Evolutionary conservation across 2,113 vertebrate genomes (phyloP), one percentile per base, ranked within the genome.

Genomic region (Elachura formosa): DNA sequence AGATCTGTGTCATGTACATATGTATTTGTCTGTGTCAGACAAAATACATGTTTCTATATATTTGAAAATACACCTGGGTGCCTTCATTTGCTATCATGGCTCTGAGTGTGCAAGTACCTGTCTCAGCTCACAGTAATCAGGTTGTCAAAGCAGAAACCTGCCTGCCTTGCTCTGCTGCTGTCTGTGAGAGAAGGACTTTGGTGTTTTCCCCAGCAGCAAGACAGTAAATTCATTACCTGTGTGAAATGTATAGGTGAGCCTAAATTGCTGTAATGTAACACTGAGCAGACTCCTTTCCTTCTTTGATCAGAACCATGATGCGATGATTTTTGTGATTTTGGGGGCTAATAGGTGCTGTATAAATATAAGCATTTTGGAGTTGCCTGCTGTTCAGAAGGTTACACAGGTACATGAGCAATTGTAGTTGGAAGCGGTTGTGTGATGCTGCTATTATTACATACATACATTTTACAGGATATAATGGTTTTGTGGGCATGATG

Each of bases 381-480:
- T 63, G n/a, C 31, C 8, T n/a, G 9, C 11, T 62, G 12, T 26
- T 58, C 26, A 5, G 33, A 25, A 28, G 10, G 34, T 21, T 31
- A 8, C 4, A 29, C 34, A 77, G 54, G 4, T 34, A 7, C 2
- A 3, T 21, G 58, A 59, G 28, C 28, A 49, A 43, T 29, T 15
- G 69, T 13, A 34, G 49, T 5, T 80, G 72, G 69, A 49, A 48
- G 64, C 31, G 49, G 38, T 11, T 58, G 29, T 16, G 3, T 62
- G 51, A 54, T 75, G 59, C 63, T 88, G 80, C 78, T 25, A 16
- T 29, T 59, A 45, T 29, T 48, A 14, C 28, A 66, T 52, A 29
- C 33, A 0, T 14, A 1, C 0, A 1, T 71, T 84, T 64, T 16
- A 41, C 6, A 13, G 22, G n/a, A 11, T 68, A 33, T 26, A 46